phyloP scores from a whole-genome alignment of 2,797 vertebrate species.

The Channallabes apus region DNA sequence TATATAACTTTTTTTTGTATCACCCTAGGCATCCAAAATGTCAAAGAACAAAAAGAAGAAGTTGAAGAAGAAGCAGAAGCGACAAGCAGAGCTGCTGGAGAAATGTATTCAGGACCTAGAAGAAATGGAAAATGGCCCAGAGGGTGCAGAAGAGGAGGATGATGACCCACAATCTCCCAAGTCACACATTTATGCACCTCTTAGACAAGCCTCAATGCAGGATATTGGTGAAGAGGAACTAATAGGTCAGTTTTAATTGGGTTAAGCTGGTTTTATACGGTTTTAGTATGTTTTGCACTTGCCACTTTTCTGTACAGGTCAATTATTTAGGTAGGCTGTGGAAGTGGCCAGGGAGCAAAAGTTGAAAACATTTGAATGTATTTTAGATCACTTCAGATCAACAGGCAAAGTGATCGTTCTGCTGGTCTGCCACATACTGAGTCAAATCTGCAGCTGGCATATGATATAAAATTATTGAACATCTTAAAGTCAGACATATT shows the following conservation, averaged over 20 bases:
- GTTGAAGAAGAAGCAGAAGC: slow-evolving; percentile 98
- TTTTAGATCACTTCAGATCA: not conserved
- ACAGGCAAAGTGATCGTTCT: not conserved
- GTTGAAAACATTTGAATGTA: not conserved
- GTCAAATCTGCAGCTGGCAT: not conserved
- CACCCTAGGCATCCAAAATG: slow-evolving; percentile 87
- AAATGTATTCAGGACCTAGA: slow-evolving; percentile 95
- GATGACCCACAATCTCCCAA: slow-evolving; percentile 74
- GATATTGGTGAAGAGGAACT: slow-evolving; percentile 71
- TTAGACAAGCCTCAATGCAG: slow-evolving; percentile 78
- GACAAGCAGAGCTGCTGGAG: slow-evolving; percentile 91
- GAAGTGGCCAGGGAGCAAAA: not conserved
- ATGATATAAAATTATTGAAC: not conserved
- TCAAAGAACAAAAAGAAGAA: slow-evolving; percentile 99
- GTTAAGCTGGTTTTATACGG: not conserved
- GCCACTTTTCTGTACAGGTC: not conserved
- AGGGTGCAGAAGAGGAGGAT: slow-evolving; percentile 74
- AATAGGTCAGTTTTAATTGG: slow-evolving; percentile 59
- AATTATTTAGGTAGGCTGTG: not conserved
- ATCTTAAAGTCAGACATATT: not conserved
- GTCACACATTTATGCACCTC: slow-evolving; percentile 68
- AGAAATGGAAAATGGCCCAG: slow-evolving; percentile 89
- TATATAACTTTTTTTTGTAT: not conserved
- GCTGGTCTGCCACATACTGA: not conserved
- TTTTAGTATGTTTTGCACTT: not conserved